Evolutionary conservation across 2,888 invertebrate genomes (phyloP), one percentile per base, ranked within the genome.

Genomic region (Tuberolachnus salignus): DNA sequence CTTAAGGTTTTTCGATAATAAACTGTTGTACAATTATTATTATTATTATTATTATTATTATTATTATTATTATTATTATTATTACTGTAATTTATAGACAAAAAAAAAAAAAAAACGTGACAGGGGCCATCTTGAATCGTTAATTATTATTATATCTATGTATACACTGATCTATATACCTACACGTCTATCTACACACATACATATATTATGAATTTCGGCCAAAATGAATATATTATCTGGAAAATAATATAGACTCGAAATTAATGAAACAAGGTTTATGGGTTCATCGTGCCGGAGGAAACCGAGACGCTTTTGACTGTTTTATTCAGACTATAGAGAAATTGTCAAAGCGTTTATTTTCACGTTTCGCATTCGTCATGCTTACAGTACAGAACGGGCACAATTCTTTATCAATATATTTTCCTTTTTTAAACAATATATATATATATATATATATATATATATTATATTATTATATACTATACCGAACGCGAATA

Each of bases 351-450:
- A 55, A 66, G 19, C 42, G 51, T 67, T 69, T 69, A 49, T 78
- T 69, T 69, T 59, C 44, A 49, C n/a, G 42, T 78, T 78, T 78
- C 21, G 23, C 59, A 69, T 78, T 78, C 69, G 51, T 59, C 69
- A 78, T 59, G 51, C 69, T 26, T 23, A 51, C 34, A 14, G 59
- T 34, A 42, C 21, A 49, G 51, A 59, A 78, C 59, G 21, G 8
- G 16, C 16, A 59, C 57, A 57, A 34, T 34, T 34, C 34, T 34
- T 42, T 59, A 49, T 16, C 10, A 21, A 34, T 51, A 63, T 13
- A 8, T 63, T 73, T 59, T 72, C 26, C 46, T 19, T 26, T 26
- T n/a, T 26, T 34, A 6, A 72, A 13, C 3, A 23, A 49, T n/a
- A n/a, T n/a, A n/a, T n/a, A n/a, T n/a, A n/a, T n/a, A n/a, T n/a